These are phyloP conservation scores for Lacerta bilineata DNA, from an alignment of 2,797 vertebrate genomes.

Conservation along the genomic window DNA sequence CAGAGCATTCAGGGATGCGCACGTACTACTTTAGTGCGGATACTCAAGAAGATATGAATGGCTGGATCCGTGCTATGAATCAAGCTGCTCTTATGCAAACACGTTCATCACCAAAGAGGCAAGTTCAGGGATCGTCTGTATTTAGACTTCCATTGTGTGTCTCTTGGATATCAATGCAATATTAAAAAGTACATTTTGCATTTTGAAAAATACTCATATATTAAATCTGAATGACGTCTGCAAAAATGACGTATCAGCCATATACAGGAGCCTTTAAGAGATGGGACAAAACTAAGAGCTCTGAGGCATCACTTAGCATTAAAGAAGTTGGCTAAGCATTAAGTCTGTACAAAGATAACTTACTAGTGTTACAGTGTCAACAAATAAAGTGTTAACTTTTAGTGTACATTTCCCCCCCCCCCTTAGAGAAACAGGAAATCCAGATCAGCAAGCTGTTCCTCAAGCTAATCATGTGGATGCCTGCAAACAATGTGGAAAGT, in stretches of 20 bases:
- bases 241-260: background rate
- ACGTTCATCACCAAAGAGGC: slow-evolving; percentile 89
- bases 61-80: slow-evolving; percentile 98
- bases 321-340: background rate
- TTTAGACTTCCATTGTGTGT: background rate
- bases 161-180: rapidly evolving
- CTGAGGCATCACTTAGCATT: background rate
- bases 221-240: background rate
- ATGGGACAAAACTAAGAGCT: background rate
- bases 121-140: slow-evolving; percentile 61
- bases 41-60: slow-evolving; percentile 97
- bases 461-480: slow-evolving; percentile 88
- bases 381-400: background rate
- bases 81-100: slow-evolving; percentile 97
- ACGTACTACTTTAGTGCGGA: slow-evolving; percentile 99
- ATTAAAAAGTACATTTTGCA: background rate
- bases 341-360: background rate
- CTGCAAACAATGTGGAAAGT: slow-evolving; percentile 79
- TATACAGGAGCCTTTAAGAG: background rate
- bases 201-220: background rate
- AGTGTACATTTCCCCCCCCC: slow-evolving; percentile 33
- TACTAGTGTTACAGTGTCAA: too few relatives aligned
- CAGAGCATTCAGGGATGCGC: slow-evolving; percentile 95
- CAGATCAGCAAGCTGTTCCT: slow-evolving; percentile 85
- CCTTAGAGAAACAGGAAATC: slow-evolving; percentile 85